phyloP scores from a whole-genome alignment of 2,797 vertebrate genomes.

The Enteromius unitaeniatus region DNA sequence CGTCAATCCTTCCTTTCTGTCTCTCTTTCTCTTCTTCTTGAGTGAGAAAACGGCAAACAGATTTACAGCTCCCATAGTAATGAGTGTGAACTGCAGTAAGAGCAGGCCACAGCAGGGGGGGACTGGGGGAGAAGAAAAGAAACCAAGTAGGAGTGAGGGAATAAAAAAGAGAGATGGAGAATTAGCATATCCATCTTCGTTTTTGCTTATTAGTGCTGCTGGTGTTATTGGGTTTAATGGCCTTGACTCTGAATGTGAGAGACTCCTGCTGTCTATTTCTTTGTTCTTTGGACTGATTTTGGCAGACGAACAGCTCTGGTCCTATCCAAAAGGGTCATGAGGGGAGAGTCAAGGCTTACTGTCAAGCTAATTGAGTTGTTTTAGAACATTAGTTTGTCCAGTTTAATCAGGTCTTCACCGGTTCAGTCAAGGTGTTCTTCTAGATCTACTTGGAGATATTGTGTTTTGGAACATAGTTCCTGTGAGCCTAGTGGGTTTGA shows the following conservation, averaged over 20 bases:
- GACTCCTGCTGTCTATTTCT: slow-evolving; percentile 17
- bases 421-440: slow-evolving; percentile 12
- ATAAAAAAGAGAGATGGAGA: slow-evolving; percentile 10
- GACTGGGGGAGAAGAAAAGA: slow-evolving; percentile 34
- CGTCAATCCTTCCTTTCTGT: slow-evolving; percentile 27
- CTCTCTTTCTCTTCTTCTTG: slow-evolving; percentile 7
- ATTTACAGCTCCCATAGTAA: slow-evolving; percentile 45
- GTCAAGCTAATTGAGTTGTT: background rate
- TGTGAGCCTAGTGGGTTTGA: background rate
- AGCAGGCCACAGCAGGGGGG: slow-evolving; percentile 24
- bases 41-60: slow-evolving; percentile 32
- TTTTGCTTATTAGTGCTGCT: slow-evolving; percentile 34
- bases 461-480: background rate
- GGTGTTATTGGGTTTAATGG: slow-evolving; percentile 29
- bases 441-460: background rate
- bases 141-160: slow-evolving; percentile 21
- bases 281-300: background rate
- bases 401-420: background rate
- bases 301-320: background rate
- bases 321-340: background rate
- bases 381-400: slow-evolving; percentile 7
- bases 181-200: slow-evolving; percentile 44
- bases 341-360: background rate
- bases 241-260: slow-evolving; percentile 5
- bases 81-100: slow-evolving; percentile 49